phyloP scores from a whole-genome alignment of 1,140 invertebrate genomes.

The Melipona quadrifasciata region DNA sequence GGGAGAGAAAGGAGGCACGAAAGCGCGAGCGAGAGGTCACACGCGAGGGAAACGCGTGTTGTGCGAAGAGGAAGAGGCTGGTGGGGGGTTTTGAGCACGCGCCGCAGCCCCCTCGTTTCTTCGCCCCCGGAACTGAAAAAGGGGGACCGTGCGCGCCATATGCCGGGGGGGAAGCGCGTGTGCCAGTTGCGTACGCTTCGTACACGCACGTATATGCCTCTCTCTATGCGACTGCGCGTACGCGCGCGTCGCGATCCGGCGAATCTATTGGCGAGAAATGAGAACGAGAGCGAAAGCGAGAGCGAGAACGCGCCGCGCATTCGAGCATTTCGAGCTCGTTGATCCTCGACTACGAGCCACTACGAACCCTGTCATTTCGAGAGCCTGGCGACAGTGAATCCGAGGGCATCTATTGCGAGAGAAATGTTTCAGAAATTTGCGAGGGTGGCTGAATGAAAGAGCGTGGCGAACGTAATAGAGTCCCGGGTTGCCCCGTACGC shows the following conservation, averaged over 20 bases:
- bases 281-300: conserved; percentile 11
- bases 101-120: conserved; percentile 76
- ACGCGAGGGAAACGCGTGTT: conserved; percentile 49
- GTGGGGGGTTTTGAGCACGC: conserved; percentile 80
- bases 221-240: conserved; percentile 4
- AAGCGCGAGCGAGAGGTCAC: conserved; percentile 28
- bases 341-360: conserved; percentile 40
- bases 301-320: conserved; percentile 4
- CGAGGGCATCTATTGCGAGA: background rate
- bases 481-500: background rate
- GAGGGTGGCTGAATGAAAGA: background rate
- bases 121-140: conserved; percentile 71
- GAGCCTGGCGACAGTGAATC: background rate
- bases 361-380: conserved; percentile 18
- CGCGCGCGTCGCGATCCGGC: background rate
- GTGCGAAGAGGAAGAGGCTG: conserved; percentile 49
- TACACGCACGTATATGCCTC: conserved; percentile 40
- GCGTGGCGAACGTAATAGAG: background rate
- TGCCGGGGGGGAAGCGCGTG: conserved; percentile 70
- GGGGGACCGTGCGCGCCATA: conserved; percentile 73
- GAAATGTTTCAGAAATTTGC: conserved; percentile 21
- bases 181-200: conserved; percentile 57
- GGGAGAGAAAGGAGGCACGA: conserved; percentile 28
- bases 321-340: conserved; percentile 22
- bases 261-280: conserved; percentile 31